phyloP scores from a whole-genome alignment of 1,140 invertebrate genomes.

The Episyrphus balteatus region DNA sequence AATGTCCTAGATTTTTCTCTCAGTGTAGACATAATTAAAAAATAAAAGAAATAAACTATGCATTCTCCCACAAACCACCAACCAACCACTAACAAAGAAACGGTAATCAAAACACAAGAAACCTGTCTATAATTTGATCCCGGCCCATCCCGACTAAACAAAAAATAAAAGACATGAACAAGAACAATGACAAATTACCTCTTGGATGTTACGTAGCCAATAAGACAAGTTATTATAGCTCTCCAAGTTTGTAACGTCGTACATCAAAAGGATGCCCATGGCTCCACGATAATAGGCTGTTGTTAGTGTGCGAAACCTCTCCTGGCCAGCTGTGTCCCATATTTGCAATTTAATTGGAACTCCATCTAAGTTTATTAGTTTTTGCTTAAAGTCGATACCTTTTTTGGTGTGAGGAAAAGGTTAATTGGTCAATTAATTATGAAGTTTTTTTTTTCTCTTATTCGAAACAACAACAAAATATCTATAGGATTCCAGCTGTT shows the following conservation, averaged over 20 bases:
- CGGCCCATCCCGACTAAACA: too few relatives aligned
- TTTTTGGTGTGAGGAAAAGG: constrained; percentile 10
- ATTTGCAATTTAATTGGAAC: constrained; percentile 79
- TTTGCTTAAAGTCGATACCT: constrained; percentile 88
- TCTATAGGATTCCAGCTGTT: constrained; percentile 2
- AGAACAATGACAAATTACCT: constrained; percentile 41
- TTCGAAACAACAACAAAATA: background rate
- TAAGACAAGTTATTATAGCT: constrained; percentile 79
- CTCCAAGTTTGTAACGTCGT: constrained; percentile 75
- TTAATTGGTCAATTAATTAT: background rate
- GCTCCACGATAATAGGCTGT: constrained; percentile 79
- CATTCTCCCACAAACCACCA: background rate
- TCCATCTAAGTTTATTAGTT: constrained; percentile 75
- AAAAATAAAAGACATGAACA: too few relatives aligned
- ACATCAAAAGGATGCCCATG: constrained; percentile 79
- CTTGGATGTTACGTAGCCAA: constrained; percentile 78
- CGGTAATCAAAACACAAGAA: too few relatives aligned
- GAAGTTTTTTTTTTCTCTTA: background rate
- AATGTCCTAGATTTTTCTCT: too few relatives aligned
- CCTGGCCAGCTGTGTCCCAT: constrained; percentile 60
- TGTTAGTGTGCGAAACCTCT: constrained; percentile 52
- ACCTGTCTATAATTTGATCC: too few relatives aligned
- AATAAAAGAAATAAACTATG: constrained; percentile 1
- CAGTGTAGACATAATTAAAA: background rate
- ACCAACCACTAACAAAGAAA: too few relatives aligned